Evolutionary conservation across 2,113 vertebrate genomes (phyloP), one percentile per base, ranked within the genome.

Genomic region (Passer domesticus): DNA sequence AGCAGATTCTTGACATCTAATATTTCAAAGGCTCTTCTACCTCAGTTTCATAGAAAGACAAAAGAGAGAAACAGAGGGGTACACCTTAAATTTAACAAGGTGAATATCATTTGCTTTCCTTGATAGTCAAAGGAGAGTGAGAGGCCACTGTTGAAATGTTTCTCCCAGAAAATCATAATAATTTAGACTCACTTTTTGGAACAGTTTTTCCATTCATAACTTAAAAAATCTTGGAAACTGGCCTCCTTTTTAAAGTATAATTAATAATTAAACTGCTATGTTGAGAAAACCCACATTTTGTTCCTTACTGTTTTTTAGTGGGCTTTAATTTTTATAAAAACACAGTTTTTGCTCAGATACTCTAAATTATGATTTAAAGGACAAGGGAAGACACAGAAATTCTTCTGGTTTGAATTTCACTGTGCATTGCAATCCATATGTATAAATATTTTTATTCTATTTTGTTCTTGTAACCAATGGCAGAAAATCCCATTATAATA

Each of bases 381-480:
- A n/a, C 21, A 52, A 35, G 8, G 15, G 28, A 91, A 62, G 28
- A 75, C 37, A 10, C 33, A 87, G 58, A 39, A 87, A 73, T 47
- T 89, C 11, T 62, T 83, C 49, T 83, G 30, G 15, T 93, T 94
- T 92, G 46, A 89, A 93, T 95, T 83, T 79, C 67, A 73, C 33
- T 86, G 58, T 5, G 62, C 24, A 27, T 52, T 96, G 60, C 44
- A 72, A 86, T 87, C 37, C 10, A 2, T 63, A 73, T 52, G 2
- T 62, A 47, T 52, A 87, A 89, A 56, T 87, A 76, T 37, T 92
- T 96, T 95, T 74, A 39, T 47, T 83, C 28, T 77, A 27, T 76
- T 92, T 44, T 63, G 6, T 73, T 27, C 33, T 89, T 72, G 21
- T 27, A 89, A 84, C 10, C 49, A 76, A 16, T 70, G 41, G 53